Percentiles rank a stretch among this genome's conserved stretches.
Evolutionary conservation across 1,140 invertebrate genomes (phyloP).

Genomic region (Brachionus paranguensis): DNA sequence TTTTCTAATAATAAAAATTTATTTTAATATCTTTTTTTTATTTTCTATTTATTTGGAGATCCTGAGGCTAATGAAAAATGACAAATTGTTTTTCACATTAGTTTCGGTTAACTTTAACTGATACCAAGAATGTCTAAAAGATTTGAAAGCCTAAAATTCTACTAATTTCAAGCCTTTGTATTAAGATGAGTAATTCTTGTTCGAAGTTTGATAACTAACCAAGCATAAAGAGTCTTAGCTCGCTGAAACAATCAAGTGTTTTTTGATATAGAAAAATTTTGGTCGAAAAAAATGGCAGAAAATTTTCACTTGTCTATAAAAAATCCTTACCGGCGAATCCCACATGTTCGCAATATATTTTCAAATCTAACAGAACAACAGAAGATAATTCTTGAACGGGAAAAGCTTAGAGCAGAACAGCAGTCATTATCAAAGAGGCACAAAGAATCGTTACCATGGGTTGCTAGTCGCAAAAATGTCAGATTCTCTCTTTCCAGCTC

Average conservation of each 20-base stretch:
- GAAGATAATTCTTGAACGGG: slow-evolving; percentile 2
- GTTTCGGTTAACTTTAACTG: neutral
- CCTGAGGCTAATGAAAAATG: neutral
- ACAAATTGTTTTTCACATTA: neutral
- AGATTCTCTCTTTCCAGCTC: neutral
- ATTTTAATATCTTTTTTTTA: neutral
- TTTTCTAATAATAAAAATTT: neutral
- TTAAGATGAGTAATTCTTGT: neutral
- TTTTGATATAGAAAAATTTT: neutral
- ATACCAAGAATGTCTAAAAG: neutral
- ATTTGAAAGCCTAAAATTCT: neutral
- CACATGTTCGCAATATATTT: neutral
- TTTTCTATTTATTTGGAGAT: neutral
- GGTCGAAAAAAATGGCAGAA: neutral
- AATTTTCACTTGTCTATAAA: neutral
- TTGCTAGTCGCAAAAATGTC: neutral
- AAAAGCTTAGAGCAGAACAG: neutral
- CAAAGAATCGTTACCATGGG: neutral
- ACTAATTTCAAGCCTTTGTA: neutral
- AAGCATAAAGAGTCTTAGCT: neutral
- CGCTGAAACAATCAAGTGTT: neutral
- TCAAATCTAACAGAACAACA: neutral
- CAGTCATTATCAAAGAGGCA: neutral
- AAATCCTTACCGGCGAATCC: neutral
- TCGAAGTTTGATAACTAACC: neutral